Conservation (phyloP, 1,140 invertebrate genomes). For the Odontomachus brunneus region DNA sequence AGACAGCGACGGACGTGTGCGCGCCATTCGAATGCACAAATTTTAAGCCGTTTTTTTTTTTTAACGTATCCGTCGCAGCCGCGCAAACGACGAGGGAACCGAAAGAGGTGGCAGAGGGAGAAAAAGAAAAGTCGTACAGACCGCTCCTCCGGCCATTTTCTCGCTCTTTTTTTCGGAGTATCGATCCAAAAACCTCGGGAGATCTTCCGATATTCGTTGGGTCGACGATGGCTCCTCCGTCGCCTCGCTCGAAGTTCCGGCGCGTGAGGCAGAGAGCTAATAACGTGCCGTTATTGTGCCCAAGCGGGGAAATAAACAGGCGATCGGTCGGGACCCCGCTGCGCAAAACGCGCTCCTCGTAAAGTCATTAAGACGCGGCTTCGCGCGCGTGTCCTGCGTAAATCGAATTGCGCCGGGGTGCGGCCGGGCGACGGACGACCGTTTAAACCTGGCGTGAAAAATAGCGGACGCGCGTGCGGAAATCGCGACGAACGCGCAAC, state of each 20-base stretch:
- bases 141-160: too few species aligned
- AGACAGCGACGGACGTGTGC: not conserved
- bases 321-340: not conserved
- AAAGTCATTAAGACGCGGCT: constrained; percentile 46
- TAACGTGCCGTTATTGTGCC: constrained; percentile 11
- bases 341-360: constrained; percentile 28
- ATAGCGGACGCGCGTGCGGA: constrained; percentile 38
- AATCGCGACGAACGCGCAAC: constrained; percentile 37
- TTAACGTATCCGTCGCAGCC: not conserved
- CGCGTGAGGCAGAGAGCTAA: constrained; percentile 8
- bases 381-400: constrained; percentile 37
- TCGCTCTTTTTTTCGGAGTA: not conserved
- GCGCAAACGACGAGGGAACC: not conserved
- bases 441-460: constrained; percentile 28
- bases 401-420: constrained; percentile 37
- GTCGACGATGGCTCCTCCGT: not conserved
- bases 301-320: constrained; percentile 16
- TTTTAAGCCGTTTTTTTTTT: constrained; percentile 18
- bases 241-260: not conserved
- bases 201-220: not conserved
- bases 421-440: not conserved
- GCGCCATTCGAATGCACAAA: not conserved
- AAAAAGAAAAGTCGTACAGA: constrained; percentile 15
- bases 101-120: not conserved
- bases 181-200: constrained; percentile 3